Evolutionary conservation across 2,888 invertebrate genomes (phyloP).

Genomic region (Troilus luridus): DNA sequence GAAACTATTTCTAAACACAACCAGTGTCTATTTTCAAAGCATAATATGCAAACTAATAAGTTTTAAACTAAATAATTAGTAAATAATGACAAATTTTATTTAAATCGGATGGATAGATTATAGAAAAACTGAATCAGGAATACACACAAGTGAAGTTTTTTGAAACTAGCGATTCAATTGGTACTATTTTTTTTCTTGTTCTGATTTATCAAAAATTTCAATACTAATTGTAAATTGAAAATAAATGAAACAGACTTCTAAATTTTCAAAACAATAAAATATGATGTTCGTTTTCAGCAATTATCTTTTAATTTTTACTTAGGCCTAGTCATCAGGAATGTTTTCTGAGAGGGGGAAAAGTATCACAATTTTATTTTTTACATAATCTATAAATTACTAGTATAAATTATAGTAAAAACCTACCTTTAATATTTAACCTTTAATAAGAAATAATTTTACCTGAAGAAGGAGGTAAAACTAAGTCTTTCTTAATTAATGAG

Average conservation of each 20-base stretch:
- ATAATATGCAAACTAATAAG: neutral
- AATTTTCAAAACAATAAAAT: no score
- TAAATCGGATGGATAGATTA: neutral
- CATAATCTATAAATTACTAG: neutral
- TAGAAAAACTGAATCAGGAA: neutral
- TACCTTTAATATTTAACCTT: neutral
- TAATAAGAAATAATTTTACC: constrained; percentile 68
- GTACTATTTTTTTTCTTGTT: neutral
- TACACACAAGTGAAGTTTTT: no score
- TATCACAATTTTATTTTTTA: neutral
- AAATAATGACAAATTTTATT: neutral
- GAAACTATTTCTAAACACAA: neutral
- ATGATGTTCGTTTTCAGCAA: neutral
- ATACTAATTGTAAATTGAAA: neutral
- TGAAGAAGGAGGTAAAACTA: constrained; percentile 76
- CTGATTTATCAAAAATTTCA: neutral
- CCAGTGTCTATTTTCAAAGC: neutral
- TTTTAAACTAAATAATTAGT: neutral
- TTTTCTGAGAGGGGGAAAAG: neutral
- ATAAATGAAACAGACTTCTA: neutral
- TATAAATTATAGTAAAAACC: neutral
- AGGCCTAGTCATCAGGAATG: neutral
- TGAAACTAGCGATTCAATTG: no score
- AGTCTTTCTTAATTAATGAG: constrained; percentile 87
- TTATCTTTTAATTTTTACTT: neutral